phyloP scores from a whole-genome alignment of 2,888 invertebrate species.

The Itoplectis maculator region DNA sequence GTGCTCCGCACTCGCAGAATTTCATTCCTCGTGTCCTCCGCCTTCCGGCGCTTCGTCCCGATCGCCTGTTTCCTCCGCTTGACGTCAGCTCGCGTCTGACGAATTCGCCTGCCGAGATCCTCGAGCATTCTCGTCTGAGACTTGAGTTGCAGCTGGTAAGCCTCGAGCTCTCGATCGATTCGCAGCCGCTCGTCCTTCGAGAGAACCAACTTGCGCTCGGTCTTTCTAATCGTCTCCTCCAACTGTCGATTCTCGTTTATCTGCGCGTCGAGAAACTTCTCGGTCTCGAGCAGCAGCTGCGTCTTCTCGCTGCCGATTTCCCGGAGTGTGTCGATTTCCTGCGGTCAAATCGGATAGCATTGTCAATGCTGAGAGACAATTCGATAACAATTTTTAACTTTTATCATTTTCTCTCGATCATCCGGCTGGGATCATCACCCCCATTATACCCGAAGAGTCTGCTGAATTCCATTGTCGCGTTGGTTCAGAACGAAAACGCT shows the following conservation, averaged over 20 bases:
- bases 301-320: conserved; percentile 85
- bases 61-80: conserved; percentile 68
- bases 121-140: conserved; percentile 66
- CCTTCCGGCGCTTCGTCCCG: conserved; percentile 68
- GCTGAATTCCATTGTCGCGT: conserved; percentile 88
- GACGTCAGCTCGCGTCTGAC: conserved; percentile 68
- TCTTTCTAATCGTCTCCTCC: conserved; percentile 82
- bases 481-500: conserved; percentile 90
- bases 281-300: conserved; percentile 87
- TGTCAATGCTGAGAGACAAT: too few species aligned
- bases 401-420: too few species aligned
- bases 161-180: conserved; percentile 80
- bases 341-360: background rate
- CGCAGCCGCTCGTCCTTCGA: conserved; percentile 81
- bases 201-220: conserved; percentile 83
- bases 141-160: conserved; percentile 85
- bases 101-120: conserved; percentile 67
- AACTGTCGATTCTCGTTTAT: conserved; percentile 86
- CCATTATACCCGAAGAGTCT: conserved; percentile 83
- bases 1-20: conserved; percentile 85
- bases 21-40: conserved; percentile 77
- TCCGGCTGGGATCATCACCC: conserved; percentile 66
- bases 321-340: conserved; percentile 86
- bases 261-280: conserved; percentile 87
- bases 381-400: too few species aligned